phyloP scores from a whole-genome alignment of 2,888 invertebrate genomes.

The Drosophila sordidula region DNA sequence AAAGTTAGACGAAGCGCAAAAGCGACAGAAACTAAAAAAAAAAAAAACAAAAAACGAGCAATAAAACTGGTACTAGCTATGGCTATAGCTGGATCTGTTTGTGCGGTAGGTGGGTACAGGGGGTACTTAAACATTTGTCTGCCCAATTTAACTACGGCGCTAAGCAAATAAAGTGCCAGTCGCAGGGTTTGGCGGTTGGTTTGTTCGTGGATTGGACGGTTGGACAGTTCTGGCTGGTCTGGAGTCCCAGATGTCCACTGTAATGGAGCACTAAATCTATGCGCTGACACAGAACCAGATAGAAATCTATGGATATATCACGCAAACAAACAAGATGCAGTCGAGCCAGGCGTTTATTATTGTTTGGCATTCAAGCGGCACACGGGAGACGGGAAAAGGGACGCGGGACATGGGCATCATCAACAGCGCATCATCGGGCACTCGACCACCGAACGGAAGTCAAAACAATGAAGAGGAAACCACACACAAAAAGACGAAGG shows the following conservation, averaged over 20 bases:
- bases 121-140: slow-evolving; percentile 64
- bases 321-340: slow-evolving; percentile 59
- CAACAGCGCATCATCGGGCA: slow-evolving; percentile 52
- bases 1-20: slow-evolving; percentile 35
- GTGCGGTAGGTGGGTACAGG: slow-evolving; percentile 2
- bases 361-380: slow-evolving; percentile 64
- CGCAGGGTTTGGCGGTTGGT: slow-evolving; percentile 24
- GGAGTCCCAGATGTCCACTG: slow-evolving; percentile 46
- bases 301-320: slow-evolving; percentile 44
- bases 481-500: slow-evolving; percentile 16
- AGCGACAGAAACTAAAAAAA: slow-evolving; percentile 18
- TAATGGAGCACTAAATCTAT: slow-evolving; percentile 70
- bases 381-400: slow-evolving; percentile 6
- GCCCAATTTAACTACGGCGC: slow-evolving; percentile 66
- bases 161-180: slow-evolving; percentile 53
- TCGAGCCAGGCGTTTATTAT: slow-evolving; percentile 65
- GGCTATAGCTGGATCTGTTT: slow-evolving; percentile 11
- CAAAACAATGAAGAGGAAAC: slow-evolving; percentile 69
- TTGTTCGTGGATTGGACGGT: slow-evolving; percentile 2
- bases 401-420: slow-evolving; percentile 27
- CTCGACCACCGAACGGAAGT: slow-evolving; percentile 60
- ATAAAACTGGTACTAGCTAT: slow-evolving; percentile 8
- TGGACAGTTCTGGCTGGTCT: slow-evolving; percentile 13
- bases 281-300: slow-evolving; percentile 57
- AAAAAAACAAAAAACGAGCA: neutral